Percentiles rank a stretch among this genome's conserved stretches.
These are phyloP conservation scores for Amphipyra berbera DNA, from an alignment of 2,888 invertebrate species.

Conservation along the genomic window DNA sequence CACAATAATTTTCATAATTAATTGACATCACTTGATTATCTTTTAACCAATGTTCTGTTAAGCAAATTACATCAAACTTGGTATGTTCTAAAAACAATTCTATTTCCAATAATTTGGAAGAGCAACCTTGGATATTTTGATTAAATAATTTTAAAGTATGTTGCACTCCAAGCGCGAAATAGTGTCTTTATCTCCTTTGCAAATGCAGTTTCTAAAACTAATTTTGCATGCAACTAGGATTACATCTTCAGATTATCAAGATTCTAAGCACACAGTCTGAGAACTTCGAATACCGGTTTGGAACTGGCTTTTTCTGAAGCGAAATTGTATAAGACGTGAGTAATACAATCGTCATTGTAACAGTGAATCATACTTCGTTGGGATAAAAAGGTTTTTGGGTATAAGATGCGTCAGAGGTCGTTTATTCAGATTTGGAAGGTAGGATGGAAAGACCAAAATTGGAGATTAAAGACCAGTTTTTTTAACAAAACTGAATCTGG, in stretches of 20 bases:
- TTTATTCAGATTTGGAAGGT: constrained; percentile 1
- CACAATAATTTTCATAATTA: too few species aligned
- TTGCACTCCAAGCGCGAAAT: constrained; percentile 31
- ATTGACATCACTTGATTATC: too few species aligned
- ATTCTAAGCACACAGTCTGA: constrained; percentile 47
- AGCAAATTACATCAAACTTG: too few species aligned
- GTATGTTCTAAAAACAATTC: too few species aligned
- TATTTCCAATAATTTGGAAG: too few species aligned
- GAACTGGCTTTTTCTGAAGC: constrained; percentile 37
- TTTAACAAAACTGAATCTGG: neutral
- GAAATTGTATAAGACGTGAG: constrained; percentile 55
- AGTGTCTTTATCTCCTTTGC: constrained; percentile 35
- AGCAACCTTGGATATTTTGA: too few species aligned
- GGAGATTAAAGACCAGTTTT: too few species aligned
- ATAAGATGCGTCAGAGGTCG: constrained; percentile 19
- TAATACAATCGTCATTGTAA: constrained; percentile 45
- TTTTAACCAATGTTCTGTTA: too few species aligned
- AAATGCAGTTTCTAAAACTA: constrained; percentile 51
- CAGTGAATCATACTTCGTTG: constrained; percentile 46
- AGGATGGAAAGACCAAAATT: neutral
- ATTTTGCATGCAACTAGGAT: constrained; percentile 43
- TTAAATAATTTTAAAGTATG: too few species aligned
- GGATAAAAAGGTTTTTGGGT: constrained; percentile 14
- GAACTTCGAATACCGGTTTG: constrained; percentile 46
- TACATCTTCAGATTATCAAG: constrained; percentile 44